Evolutionary conservation across 2,113 vertebrate genomes (phyloP), one percentile per base, ranked within the genome.

Genomic region (Eonycteris spelaea): DNA sequence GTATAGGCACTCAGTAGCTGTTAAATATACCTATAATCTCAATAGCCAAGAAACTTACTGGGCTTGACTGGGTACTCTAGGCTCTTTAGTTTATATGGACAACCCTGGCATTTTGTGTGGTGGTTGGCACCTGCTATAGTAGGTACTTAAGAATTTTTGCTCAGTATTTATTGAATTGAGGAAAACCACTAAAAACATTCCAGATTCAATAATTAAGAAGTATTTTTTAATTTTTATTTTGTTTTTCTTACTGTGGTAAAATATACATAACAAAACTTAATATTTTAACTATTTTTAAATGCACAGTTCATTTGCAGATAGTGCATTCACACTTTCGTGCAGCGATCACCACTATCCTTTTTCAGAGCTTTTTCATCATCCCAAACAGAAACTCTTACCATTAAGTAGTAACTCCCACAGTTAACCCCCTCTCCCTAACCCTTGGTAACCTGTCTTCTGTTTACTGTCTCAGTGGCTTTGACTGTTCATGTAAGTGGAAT

Each of bases 311-410:
- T 21, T 85, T 33, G 33, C 79, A 61, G 55, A 82, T 67, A 78
- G 22, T 91, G 40, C 13, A 67, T 59, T 87, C 61, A 73, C 6
- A 40, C 35, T 93, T 75, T 28, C 35, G 1, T 92, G 48, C 61
- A 92, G 7, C 57, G 11, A 38, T 94, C 90, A 65, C 61, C 43
- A 82, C 53, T 78, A 7, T 86, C 26, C 74, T 86, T 92, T 83
- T 90, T 22, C 5, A 93, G 59, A 95, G 88, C 24, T 93, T 96
- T 91, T 88, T 86, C 40, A 82, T 86, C 45, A 83, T 90, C 87
- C 7, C 24, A 79, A 53, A 92, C 12, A 86, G n/a, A 86, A 79
- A 67, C 21, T 70, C 51, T 70, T 75, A 84, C 73, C 68, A 43
- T 63, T 91, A 89, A 95, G 55, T 30, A 51, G 0, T 84, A 84